Conservation (phyloP, 2,888 invertebrate genomes). For the Melanostoma mellinum region DNA sequence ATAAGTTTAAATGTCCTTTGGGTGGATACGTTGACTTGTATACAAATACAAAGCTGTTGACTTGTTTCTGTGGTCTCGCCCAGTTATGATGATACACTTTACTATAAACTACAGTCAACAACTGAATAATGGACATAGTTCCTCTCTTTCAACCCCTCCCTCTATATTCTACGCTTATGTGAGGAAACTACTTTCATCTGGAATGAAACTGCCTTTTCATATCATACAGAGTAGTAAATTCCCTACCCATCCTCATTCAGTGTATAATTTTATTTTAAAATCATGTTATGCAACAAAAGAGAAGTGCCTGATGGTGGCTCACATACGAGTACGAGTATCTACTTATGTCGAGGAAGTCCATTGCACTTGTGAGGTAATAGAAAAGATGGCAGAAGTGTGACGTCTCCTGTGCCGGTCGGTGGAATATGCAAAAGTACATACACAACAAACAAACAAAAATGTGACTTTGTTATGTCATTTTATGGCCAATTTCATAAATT, state of each 20-base stretch:
- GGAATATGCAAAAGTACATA: not conserved
- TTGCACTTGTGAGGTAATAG: constrained; percentile 5
- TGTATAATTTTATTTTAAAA: constrained; percentile 45
- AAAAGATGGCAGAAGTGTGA: constrained; percentile 19
- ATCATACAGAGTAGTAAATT: not conserved
- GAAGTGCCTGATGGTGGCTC: not conserved
- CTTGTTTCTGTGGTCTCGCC: constrained; percentile 24
- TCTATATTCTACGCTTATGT: not conserved
- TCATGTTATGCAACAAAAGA: constrained; percentile 51
- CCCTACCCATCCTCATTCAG: not conserved
- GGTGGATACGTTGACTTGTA: not conserved
- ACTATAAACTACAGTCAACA: not conserved
- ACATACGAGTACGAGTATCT: no score
- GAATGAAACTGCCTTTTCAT: not conserved
- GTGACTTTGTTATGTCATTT: constrained; percentile 57
- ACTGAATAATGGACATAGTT: constrained; percentile 11
- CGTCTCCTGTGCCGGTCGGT: not conserved
- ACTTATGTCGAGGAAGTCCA: not conserved
- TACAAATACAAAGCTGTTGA: constrained; percentile 23
- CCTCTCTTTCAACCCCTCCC: not conserved
- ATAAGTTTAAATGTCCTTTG: constrained; percentile 29
- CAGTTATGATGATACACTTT: constrained; percentile 15
- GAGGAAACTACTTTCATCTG: constrained; percentile 12
- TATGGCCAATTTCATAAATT: constrained; percentile 60
- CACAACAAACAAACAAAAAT: not conserved